Evolutionary conservation across 2,113 vertebrate genomes (phyloP), one percentile per base, ranked within the genome.

Genomic region (Dicrurus megarhynchus): DNA sequence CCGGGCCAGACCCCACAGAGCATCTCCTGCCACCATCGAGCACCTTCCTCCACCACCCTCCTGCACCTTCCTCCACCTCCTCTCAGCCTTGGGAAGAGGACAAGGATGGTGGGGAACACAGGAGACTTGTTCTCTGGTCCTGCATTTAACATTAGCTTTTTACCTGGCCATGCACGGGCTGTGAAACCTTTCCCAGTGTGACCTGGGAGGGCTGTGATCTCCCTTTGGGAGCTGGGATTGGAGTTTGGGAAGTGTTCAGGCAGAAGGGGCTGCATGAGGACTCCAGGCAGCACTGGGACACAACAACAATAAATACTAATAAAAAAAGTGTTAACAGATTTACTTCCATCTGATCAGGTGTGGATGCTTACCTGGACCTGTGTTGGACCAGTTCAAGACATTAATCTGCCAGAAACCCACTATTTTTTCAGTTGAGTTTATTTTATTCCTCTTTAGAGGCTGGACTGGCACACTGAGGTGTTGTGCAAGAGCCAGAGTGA

Each of bases 91-190:
- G 23, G 32, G 5, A 49, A 22, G 46, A 67, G 32, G 30, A 21
- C 2, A 5, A 44, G 16, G 28, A 16, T 39, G n/a, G 6, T 65
- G 50, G 23, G 15, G 20, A 46, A 46, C 2, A 3, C 9, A 35
- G 16, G 13, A 87, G 5, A 12, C 1, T 21, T 87, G 21, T 33
- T 23, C 78, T 79, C 56, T 80, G 24, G 2, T 30, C 42, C 55
- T 90, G 46, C 6, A 23, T 64, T 50, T 70, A 6, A 16, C 33
- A 28, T 53, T 20, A 32, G 9, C 9, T 37, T 60, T n/a, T 65
- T 50, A 63, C 5, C 4, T 70, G 68, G 16, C 26, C 5, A 1
- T 65, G 41, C 6, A 53, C 0, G 0, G 26, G 13, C 14, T 85
- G 23, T 49, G 35, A 80, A 88, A 35, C 9, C 5, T 70, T 65